Percentiles rank a stretch among this genome's conserved stretches.
phyloP scores from a whole-genome alignment of 2,888 invertebrate species.

The Iselma pallidipennis region DNA sequence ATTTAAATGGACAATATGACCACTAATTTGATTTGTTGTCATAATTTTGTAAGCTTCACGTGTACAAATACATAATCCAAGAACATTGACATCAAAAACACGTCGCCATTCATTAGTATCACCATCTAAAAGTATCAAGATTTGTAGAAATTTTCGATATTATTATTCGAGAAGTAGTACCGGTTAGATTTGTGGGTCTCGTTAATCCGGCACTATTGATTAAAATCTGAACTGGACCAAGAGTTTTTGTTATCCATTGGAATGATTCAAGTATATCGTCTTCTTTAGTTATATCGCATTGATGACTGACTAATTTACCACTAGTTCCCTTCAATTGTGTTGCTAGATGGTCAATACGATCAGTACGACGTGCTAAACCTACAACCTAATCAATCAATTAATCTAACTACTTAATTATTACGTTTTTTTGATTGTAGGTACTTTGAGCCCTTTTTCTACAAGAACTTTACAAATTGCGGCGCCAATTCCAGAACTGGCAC shows the following conservation, averaged over 20 bases:
- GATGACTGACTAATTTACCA: slow-evolving; percentile 32
- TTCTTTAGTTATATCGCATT: slow-evolving; percentile 38
- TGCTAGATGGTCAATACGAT: slow-evolving; percentile 35
- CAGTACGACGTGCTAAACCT: slow-evolving; percentile 36
- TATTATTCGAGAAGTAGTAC: slow-evolving; percentile 12
- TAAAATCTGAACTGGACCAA: slow-evolving; percentile 38
- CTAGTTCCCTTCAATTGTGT: slow-evolving; percentile 21
- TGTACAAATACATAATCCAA: slow-evolving; percentile 38
- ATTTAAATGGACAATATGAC: slow-evolving; percentile 39
- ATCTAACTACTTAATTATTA: too few relatives aligned
- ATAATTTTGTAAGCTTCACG: slow-evolving; percentile 37
- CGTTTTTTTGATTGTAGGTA: too few relatives aligned
- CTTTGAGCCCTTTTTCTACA: slow-evolving; percentile 12
- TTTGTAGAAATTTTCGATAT: background rate
- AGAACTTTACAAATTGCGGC: slow-evolving; percentile 3
- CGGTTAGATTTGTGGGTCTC: slow-evolving; percentile 26
- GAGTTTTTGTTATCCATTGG: slow-evolving; percentile 34
- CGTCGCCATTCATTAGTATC: slow-evolving; percentile 34
- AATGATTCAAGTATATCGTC: slow-evolving; percentile 37
- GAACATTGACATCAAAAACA: slow-evolving; percentile 37
- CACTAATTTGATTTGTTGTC: slow-evolving; percentile 30
- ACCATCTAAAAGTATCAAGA: slow-evolving; percentile 26
- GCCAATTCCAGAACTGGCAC: too few relatives aligned
- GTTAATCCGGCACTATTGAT: slow-evolving; percentile 41
- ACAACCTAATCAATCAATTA: slow-evolving; percentile 32